A percentile compares a stretch with the other conserved stretches of the same genome.
Evolutionary conservation across 2,888 invertebrate species (phyloP).

Genomic region (Pimpla rufipes): DNA sequence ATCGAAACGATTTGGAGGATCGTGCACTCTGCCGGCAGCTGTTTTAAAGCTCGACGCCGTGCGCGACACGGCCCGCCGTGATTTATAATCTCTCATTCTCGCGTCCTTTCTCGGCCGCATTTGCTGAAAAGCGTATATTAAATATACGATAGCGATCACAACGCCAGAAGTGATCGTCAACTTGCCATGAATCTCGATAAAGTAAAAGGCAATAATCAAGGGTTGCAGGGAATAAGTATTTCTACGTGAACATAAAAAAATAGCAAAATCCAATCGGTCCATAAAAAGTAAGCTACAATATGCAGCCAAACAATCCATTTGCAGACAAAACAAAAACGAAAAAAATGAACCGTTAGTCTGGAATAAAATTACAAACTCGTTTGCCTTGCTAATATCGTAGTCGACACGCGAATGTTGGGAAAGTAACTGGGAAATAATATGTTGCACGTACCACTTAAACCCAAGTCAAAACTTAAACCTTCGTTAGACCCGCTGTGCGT

Average conservation of each 20-base stretch:
- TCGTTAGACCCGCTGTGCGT: no score
- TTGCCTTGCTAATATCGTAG: neutral
- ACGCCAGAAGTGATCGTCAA: slow-evolving; percentile 21
- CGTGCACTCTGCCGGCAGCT: slow-evolving; percentile 47
- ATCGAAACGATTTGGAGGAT: slow-evolving; percentile 49
- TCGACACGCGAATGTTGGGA: neutral
- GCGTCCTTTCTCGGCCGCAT: neutral
- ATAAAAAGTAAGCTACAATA: neutral
- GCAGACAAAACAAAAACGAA: no score
- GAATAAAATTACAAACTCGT: neutral
- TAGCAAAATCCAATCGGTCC: neutral
- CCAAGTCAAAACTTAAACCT: no score
- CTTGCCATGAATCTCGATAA: slow-evolving; percentile 6
- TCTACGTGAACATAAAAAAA: neutral
- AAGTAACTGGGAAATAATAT: neutral
- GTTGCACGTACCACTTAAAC: no score
- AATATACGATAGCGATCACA: neutral
- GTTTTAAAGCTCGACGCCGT: slow-evolving; percentile 26
- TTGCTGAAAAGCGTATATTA: neutral
- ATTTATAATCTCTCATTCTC: slow-evolving; percentile 42
- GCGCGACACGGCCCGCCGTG: slow-evolving; percentile 10
- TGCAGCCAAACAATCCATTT: no score
- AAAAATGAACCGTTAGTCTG: no score
- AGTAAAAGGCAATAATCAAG: slow-evolving; percentile 1
- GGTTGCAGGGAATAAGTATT: neutral